Evolutionary conservation across 1,140 invertebrate genomes (phyloP), one percentile per base, ranked within the genome.

Genomic region (Megalonaias nervosa): DNA sequence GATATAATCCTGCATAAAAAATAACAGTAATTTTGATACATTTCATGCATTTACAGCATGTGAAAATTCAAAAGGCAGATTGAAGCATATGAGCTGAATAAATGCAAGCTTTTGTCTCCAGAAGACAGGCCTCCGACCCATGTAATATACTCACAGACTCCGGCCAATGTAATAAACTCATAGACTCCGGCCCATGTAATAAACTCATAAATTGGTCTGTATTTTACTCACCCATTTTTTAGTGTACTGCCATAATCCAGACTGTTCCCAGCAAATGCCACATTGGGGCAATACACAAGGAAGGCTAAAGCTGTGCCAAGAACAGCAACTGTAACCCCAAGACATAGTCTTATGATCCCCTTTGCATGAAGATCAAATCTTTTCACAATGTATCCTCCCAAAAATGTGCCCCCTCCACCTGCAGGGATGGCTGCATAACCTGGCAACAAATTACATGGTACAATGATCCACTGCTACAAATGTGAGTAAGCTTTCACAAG

Each of bases 361-460:
- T 93, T 92, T 77, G 95, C 94, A 19, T 92, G 90, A n/a, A 96
- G 88, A 57, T 94, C 93, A 85, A 94, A 94, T 59, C 93, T 93
- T 89, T 96, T 96, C 26, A 96, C 94, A 71, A 96, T 86, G 89
- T 94, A 96, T 4, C 95, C 95, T 57, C 96, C 95, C 1, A 95
- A 85, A 84, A 96, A 95, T 9, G 95, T 96, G 19, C 95, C 95
- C 2, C 95, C 94, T 13, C 91, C 92, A 31, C 94, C 95, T 2
- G 94, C 94, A 0, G 94, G 94, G 11, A 95, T 94, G 0, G 93
- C 94, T 14, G 95, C 93, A 55, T 95, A 85, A 59, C 94, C 94
- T 95, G 71, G 16, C 79, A 74, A 66, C 60, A 67, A 69, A 56
- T 78, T 48, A 48, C 38, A 48, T 11, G 0, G 11, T 6, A 48